phyloP scores from a whole-genome alignment of 1,140 invertebrate species.

The Panonychus citri region DNA sequence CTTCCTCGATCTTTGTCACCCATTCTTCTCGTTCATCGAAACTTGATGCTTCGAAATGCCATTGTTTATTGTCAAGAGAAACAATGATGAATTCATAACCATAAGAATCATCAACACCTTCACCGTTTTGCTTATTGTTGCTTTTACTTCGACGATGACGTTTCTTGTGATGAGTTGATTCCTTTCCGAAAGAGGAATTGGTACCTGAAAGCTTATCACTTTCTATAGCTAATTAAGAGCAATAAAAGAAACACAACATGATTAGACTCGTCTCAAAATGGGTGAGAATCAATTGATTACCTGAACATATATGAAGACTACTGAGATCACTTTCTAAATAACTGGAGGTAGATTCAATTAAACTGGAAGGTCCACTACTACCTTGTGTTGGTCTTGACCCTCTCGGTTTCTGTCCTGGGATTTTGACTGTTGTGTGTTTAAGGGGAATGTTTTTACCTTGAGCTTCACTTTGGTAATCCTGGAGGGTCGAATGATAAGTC shows the following conservation, averaged over 20 bases:
- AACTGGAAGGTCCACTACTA: not conserved
- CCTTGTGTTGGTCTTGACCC: constrained; percentile 22
- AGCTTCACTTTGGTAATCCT: constrained; percentile 93
- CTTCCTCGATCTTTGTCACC: constrained; percentile 86
- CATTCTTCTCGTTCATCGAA: constrained; percentile 79
- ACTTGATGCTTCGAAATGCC: constrained; percentile 84
- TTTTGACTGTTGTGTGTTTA: constrained; percentile 88
- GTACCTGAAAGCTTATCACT: constrained; percentile 14
- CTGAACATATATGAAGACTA: constrained; percentile 10
- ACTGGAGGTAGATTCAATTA: constrained; percentile 10
- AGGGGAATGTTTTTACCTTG: constrained; percentile 90
- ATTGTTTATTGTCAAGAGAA: constrained; percentile 81
- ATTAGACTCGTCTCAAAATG: not conserved
- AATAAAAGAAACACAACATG: not conserved
- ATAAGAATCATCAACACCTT: constrained; percentile 22
- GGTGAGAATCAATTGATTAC: not conserved
- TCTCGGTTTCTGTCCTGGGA: constrained; percentile 74
- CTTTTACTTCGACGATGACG: constrained; percentile 39
- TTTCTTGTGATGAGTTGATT: constrained; percentile 47
- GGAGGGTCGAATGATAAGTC: constrained; percentile 83
- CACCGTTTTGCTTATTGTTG: constrained; percentile 42
- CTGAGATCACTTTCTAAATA: constrained; percentile 13
- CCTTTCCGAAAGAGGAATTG: constrained; percentile 21
- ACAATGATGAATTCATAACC: constrained; percentile 88
- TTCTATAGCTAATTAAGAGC: constrained; percentile 5